A percentile compares a stretch with the other conserved stretches of the same genome.
phyloP scores from a whole-genome alignment of 2,888 invertebrate genomes.

The Dasypolia templi region DNA sequence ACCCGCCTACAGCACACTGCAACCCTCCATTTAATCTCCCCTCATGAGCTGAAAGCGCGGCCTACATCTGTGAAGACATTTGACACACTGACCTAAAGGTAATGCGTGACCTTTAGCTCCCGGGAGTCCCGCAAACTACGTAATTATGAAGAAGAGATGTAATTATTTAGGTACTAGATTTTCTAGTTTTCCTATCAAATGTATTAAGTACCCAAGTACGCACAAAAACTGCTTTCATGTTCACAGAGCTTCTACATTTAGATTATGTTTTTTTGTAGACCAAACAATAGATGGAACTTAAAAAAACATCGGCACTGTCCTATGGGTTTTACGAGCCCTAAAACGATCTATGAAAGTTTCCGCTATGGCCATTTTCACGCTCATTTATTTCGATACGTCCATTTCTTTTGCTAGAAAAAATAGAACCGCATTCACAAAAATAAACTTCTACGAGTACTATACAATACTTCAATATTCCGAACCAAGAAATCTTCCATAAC shows the following conservation, averaged over 20 bases:
- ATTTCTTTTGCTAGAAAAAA: background rate
- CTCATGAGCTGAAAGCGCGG: slow-evolving; percentile 60
- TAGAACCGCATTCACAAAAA: background rate
- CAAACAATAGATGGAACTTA: background rate
- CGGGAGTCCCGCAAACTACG: slow-evolving; percentile 8
- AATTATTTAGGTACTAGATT: background rate
- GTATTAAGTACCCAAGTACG: background rate
- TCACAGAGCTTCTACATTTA: too few species aligned
- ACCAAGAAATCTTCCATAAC: slow-evolving; percentile 1
- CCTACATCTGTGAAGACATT: slow-evolving; percentile 61
- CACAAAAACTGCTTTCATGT: background rate
- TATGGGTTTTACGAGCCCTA: background rate
- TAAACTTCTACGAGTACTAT: too few species aligned
- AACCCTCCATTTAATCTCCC: slow-evolving; percentile 53
- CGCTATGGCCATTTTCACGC: background rate
- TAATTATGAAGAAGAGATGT: slow-evolving; percentile 2
- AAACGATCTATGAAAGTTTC: background rate
- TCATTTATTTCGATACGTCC: background rate
- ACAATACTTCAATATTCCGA: background rate
- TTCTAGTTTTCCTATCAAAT: background rate
- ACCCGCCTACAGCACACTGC: slow-evolving; percentile 9
- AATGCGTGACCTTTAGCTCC: slow-evolving; percentile 38
- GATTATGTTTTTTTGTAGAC: too few species aligned
- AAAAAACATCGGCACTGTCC: background rate
- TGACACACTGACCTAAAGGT: slow-evolving; percentile 63